phyloP scores from a whole-genome alignment of 2,113 vertebrate genomes.

The Rhinolophus sinicus region DNA sequence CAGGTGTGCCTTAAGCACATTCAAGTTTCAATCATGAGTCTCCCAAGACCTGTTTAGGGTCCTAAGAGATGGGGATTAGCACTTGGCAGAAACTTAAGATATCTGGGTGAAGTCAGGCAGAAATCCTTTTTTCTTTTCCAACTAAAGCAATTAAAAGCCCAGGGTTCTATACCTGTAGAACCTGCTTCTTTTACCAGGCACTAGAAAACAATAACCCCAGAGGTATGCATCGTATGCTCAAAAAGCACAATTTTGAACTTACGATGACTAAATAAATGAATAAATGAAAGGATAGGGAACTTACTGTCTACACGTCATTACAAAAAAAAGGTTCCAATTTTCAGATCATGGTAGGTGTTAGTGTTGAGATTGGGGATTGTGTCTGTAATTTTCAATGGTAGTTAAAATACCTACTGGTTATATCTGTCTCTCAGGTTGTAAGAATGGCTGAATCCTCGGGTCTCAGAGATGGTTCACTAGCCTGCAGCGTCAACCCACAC shows the following conservation, averaged over 20 bases:
- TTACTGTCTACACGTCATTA: background rate
- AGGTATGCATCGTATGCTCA: background rate
- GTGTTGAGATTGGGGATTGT: background rate
- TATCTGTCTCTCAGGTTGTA: background rate
- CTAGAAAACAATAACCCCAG: background rate
- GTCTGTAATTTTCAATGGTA: constrained; percentile 18
- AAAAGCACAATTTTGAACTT: background rate
- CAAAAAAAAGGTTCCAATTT: background rate
- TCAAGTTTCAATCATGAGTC: background rate
- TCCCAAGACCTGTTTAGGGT: background rate
- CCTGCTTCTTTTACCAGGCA: background rate
- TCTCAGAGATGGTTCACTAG: background rate
- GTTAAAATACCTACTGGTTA: background rate
- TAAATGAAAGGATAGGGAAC: background rate
- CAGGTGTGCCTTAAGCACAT: background rate
- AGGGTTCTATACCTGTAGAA: background rate
- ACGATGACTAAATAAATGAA: background rate
- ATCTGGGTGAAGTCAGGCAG: background rate
- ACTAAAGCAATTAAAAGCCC: background rate
- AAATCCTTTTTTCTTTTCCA: constrained; percentile 50
- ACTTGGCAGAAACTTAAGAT: constrained; percentile 6
- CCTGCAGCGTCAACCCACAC: background rate
- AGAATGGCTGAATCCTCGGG: background rate
- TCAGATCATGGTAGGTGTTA: background rate
- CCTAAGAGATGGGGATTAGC: background rate